These are phyloP conservation scores for Brachypodius melanocephalos DNA, from an alignment of 2,113 vertebrate genomes.

Conservation along the genomic window DNA sequence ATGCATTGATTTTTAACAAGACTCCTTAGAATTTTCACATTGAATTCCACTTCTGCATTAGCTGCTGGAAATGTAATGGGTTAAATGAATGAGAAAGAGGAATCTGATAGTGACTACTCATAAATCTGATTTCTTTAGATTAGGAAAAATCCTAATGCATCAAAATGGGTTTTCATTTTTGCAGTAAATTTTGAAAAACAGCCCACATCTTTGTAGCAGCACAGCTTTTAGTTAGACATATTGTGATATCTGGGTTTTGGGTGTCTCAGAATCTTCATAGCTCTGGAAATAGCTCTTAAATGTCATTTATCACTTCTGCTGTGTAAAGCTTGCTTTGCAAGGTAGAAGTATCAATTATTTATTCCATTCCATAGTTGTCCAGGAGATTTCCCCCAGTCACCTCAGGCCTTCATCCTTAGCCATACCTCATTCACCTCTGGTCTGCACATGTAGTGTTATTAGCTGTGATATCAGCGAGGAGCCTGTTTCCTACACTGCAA, in stretches of 20 bases:
- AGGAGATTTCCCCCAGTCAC: neutral
- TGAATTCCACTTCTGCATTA: neutral
- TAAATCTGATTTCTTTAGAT: neutral
- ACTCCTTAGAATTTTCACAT: neutral
- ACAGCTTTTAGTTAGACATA: neutral
- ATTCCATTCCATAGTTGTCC: neutral
- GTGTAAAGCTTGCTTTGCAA: neutral
- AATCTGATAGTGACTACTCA: neutral
- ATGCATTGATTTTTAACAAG: neutral
- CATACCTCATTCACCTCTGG: neutral
- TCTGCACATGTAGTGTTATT: neutral
- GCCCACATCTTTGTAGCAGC: fast-evolving
- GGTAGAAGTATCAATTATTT: neutral
- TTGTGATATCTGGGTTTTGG: neutral
- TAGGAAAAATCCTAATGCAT: neutral
- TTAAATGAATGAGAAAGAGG: neutral
- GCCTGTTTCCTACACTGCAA: neutral
- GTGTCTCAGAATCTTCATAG: neutral
- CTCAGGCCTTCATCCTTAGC: neutral
- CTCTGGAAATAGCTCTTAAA: neutral
- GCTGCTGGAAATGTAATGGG: neutral
- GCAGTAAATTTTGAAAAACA: neutral
- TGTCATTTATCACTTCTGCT: neutral
- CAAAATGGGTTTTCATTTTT: neutral
- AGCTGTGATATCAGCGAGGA: neutral